These are phyloP conservation scores for Phenganax marumi DNA, from an alignment of 92 coral and sea anemone genomes.

Conservation along the genomic window DNA sequence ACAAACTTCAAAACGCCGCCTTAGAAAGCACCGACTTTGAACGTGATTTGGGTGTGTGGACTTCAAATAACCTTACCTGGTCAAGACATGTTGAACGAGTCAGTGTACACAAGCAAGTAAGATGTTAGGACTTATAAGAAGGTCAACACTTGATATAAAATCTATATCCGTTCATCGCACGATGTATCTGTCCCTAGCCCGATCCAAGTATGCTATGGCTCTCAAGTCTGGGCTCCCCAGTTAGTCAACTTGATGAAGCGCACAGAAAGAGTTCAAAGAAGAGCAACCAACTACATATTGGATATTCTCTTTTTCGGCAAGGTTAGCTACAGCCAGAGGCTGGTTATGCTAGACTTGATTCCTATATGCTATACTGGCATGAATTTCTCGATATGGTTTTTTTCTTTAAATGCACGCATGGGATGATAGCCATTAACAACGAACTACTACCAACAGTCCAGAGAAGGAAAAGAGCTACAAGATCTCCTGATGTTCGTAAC, in stretches of 20 bases:
- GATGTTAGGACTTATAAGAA: conserved; percentile 1
- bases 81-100: not conserved
- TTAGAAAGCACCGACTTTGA: not conserved
- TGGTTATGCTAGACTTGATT: not conserved
- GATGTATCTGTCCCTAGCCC: conserved; percentile 1
- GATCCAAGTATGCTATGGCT: conserved; percentile 1
- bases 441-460: too few relatives aligned
- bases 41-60: conserved; percentile 19
- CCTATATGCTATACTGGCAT: conserved; percentile 16
- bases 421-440: not conserved
- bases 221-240: conserved; percentile 31
- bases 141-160: conserved; percentile 10
- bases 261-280: too few relatives aligned
- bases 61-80: not conserved
- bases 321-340: not conserved
- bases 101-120: not conserved
- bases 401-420: not conserved
- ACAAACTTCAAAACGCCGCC: too few relatives aligned
- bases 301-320: conserved; percentile 11
- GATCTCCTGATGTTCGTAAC: conserved; percentile 29
- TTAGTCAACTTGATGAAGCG: too few relatives aligned
- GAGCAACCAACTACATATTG: conserved; percentile 11
- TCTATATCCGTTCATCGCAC: conserved; percentile 10
- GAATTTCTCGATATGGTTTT: conserved; percentile 31
- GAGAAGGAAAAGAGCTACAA: conserved; percentile 7